Base-by-base conservation (phyloP, 2,888 invertebrate species). In the Xestia xanthographa region DNA sequence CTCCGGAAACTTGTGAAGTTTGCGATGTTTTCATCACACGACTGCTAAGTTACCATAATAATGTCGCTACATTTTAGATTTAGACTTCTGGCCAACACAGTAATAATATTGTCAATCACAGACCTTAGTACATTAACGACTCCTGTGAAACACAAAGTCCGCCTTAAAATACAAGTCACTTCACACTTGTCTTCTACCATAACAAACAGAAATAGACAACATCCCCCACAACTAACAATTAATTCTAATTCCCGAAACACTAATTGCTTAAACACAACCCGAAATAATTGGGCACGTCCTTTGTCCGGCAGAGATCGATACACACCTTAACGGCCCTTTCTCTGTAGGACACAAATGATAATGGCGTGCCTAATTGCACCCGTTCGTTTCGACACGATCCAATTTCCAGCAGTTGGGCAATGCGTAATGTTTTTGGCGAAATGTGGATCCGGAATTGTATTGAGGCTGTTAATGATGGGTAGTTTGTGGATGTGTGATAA, bases 361-460 rank as follows among this genome's bases (percentile, higher is more conserved):
- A 91, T 89, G 88, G 88, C 81, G 75, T 72, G 60, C 87, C 89
- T 92, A 90, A 92, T 91, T 92, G 90, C 78, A 83, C 69, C 86
- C 88, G 89, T 91, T 91, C 89, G 90, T 92, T 90, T 89, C 88
- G 82, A 87, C 89, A 88, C 81, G 87, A 87, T 89, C 88, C 91
- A 88, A 90, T 90, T 90, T 88, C 82, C 88, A 86, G 82, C 71
- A 66, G 62, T 82, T 77, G 76, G 50, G 58, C 73, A 83, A 84
- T 71, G 75, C 75, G 84, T 83, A 58, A 80, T 65, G 73, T 73
- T 80, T 82, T 82, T 80, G 70, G 72, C 60, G 60, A 74, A 72
- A 80, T 66, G 58, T 79, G 53, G 66, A 70, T 83, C 69, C 50
- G 72, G 66, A 79, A 67, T 60, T 82, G 77, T 66, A 53, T 66